phyloP scores from a whole-genome alignment of 2,797 vertebrate genomes.

The Brotula barbata region DNA sequence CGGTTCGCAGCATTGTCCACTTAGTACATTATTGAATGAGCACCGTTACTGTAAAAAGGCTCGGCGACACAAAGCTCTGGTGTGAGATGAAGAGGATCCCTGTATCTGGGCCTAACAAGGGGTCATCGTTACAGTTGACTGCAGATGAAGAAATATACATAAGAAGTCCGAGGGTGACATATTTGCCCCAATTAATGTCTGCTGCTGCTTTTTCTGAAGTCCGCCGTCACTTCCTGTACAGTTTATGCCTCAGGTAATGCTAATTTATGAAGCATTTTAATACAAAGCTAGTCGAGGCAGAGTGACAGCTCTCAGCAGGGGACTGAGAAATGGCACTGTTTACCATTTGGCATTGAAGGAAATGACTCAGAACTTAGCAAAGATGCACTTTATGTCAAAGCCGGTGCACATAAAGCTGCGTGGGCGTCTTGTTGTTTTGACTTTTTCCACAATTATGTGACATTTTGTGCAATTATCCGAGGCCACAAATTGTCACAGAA shows the following conservation, averaged over 20 bases:
- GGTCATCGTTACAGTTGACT: conserved; percentile 65
- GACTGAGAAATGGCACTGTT: conserved; percentile 68
- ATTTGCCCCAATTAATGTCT: conserved; percentile 74
- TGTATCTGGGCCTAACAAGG: conserved; percentile 58
- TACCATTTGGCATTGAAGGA: conserved; percentile 72
- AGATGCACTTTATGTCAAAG: conserved; percentile 66
- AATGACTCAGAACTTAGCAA: conserved; percentile 68
- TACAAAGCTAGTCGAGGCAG: conserved; percentile 56
- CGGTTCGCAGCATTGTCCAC: conserved; percentile 75
- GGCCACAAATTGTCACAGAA: conserved; percentile 58
- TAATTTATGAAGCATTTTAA: conserved; percentile 69
- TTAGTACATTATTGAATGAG: conserved; percentile 74
- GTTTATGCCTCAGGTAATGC: conserved; percentile 67
- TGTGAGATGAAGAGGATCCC: conserved; percentile 45
- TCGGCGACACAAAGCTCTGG: conserved; percentile 24
- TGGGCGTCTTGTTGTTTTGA: conserved; percentile 71
- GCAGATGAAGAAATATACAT: conserved; percentile 57
- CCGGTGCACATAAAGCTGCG: conserved; percentile 56
- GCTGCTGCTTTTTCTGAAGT: conserved; percentile 44
- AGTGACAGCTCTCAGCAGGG: conserved; percentile 72
- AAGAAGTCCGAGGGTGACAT: conserved; percentile 56
- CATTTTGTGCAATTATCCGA: conserved; percentile 72
- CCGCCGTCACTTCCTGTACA: conserved; percentile 34
- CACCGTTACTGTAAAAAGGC: conserved; percentile 55
- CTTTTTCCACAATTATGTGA: conserved; percentile 71